phyloP scores from a whole-genome alignment of 2,888 invertebrate species.

The Agrypnus murinus region DNA sequence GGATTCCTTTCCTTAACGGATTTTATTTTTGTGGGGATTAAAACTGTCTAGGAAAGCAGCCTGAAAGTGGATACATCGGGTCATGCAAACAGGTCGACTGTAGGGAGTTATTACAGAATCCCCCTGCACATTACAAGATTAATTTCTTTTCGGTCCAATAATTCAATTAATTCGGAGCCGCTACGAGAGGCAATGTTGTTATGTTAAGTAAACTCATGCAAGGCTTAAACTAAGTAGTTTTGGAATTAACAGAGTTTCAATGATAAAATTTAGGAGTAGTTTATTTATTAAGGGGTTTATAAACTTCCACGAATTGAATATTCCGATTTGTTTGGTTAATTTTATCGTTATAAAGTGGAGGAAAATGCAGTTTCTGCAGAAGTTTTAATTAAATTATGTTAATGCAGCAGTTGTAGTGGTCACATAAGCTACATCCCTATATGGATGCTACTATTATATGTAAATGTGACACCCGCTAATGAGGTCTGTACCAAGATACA shows the following conservation, averaged over 20 bases:
- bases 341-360: too few relatives aligned
- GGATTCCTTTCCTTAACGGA: conserved; percentile 5
- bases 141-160: conserved; percentile 73
- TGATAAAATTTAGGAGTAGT: neutral
- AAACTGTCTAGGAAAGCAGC: conserved; percentile 1
- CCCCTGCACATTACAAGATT: conserved; percentile 71
- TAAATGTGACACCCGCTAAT: conserved; percentile 65
- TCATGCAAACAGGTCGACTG: conserved; percentile 58
- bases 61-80: conserved; percentile 30
- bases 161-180: conserved; percentile 72
- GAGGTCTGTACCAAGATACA: conserved; percentile 61
- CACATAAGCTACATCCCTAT: conserved; percentile 53
- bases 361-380: too few relatives aligned
- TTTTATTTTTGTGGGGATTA: conserved; percentile 14
- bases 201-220: conserved; percentile 69
- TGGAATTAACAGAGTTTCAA: conserved; percentile 60
- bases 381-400: conserved; percentile 61
- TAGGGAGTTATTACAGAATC: conserved; percentile 64
- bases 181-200: conserved; percentile 68
- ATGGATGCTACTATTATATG: conserved; percentile 62
- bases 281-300: too few relatives aligned
- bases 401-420: conserved; percentile 56
- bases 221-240: conserved; percentile 68
- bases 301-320: neutral
- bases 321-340: too few relatives aligned